Evolutionary conservation across 2,888 invertebrate genomes (phyloP), one percentile per base, ranked within the genome.

Genomic region (Mythimna pallens): DNA sequence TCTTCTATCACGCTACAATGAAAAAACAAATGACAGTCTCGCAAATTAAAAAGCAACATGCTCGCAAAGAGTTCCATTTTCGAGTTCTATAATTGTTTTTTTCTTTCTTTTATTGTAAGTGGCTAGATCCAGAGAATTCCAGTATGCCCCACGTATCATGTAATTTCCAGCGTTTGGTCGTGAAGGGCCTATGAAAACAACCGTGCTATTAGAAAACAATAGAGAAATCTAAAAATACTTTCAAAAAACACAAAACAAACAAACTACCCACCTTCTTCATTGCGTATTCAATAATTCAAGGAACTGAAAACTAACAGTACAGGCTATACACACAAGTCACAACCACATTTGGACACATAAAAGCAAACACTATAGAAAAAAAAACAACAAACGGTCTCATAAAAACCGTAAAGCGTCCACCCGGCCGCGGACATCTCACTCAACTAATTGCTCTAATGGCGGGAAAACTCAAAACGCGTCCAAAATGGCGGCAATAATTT

Each of bases 361-460:
- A 85, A 78, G 65, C 30, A 63, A 52, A 76, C 85, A 87, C 83
- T 82, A 80, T 72, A 80, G 79, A 80, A 84, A 87, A 89, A 88
- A 87, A 88, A 91, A 89, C 89, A 47, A 47, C 17, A 91, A 90
- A 92, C 87, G 87, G 81, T 86, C 88, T 81, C 92, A 93, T 94
- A 94, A 94, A 94, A 93, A 89, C 88, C 86, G 86, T 91, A 87
- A 88, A 89, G 87, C 95, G 94, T 94, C 94, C 94, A 91, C 90
- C 83, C 92, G 70, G 87, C 82, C 78, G 92, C 94, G 95, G 96
- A 96, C 94, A 94, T 95, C 95, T 96, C 95, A 95, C 94, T 96
- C 96, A 95, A 96, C 96, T 96, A 96, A 96, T 96, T 95, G 95
- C 86, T 92, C 72, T 94, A 95, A 95, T 95, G 93, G 95, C 93